Evolutionary conservation across 2,797 vertebrate genomes (phyloP).

Genomic region (Acanthiza pusilla): DNA sequence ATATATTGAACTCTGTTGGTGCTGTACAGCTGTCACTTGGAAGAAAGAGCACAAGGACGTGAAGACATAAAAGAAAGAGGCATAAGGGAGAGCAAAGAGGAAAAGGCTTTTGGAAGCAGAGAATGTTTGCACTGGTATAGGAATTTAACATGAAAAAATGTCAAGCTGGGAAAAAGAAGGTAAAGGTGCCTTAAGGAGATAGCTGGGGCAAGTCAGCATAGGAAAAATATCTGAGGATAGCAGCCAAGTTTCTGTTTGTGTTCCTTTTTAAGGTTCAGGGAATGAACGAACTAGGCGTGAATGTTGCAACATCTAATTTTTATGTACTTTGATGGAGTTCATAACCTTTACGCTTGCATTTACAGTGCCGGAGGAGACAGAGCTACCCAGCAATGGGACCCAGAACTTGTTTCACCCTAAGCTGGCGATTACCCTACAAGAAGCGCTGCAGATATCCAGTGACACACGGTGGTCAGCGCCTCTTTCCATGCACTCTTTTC

Average conservation of each 20-base stretch:
- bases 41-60: neutral
- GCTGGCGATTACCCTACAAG: neutral
- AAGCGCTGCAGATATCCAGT: neutral
- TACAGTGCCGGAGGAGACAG: neutral
- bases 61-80: neutral
- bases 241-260: slow-evolving; percentile 39
- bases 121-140: neutral
- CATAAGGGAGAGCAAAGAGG: neutral
- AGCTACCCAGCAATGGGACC: neutral
- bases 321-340: slow-evolving; percentile 4
- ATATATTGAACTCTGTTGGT: neutral
- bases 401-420: neutral
- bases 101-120: neutral
- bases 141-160: slow-evolving; percentile 14
- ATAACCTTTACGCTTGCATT: neutral
- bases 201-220: neutral
- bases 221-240: neutral
- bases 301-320: neutral
- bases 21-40: neutral
- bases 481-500: accelerated
- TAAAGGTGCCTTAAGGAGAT: neutral
- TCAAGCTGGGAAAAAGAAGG: neutral
- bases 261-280: slow-evolving; percentile 20
- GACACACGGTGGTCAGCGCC: accelerated
- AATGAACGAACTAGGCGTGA: neutral